These are phyloP conservation scores for Digitonthophagus gazella DNA, from an alignment of 2,888 invertebrate species.

Conservation along the genomic window DNA sequence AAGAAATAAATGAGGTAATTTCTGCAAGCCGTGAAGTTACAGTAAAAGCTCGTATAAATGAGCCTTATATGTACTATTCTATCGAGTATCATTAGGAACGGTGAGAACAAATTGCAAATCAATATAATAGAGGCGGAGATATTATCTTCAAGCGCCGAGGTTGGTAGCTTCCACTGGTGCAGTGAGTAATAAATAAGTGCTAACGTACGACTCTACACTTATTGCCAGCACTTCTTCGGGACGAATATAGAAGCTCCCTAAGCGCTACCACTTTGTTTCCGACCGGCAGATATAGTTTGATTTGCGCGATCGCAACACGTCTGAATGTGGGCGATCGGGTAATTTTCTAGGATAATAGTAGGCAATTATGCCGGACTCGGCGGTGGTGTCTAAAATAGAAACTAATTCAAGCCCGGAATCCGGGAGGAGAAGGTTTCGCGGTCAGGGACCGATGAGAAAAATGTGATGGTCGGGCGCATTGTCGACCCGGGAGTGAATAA, in stretches of 20 bases:
- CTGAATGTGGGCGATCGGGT: neutral
- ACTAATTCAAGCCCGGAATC: neutral
- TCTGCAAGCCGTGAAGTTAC: neutral
- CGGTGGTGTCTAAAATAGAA: neutral
- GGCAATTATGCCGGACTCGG: neutral
- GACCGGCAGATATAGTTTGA: neutral
- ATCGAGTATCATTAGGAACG: neutral
- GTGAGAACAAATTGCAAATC: neutral
- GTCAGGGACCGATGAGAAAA: constrained; percentile 10
- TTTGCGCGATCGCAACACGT: neutral
- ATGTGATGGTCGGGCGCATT: too few relatives aligned
- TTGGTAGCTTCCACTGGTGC: neutral
- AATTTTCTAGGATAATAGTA: too few relatives aligned
- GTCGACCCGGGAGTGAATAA: constrained; percentile 23
- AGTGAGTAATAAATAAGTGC: neutral
- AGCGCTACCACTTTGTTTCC: neutral
- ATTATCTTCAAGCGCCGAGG: neutral
- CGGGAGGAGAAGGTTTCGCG: neutral
- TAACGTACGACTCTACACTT: neutral
- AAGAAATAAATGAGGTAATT: too few relatives aligned
- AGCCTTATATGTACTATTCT: neutral
- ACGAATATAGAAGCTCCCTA: neutral
- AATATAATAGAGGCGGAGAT: neutral
- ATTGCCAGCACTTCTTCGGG: neutral
- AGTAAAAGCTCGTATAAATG: neutral